A percentile compares a stretch with the other conserved stretches of the same genome.
Conservation (phyloP, 2,797 vertebrate species). For the Acomys russatus region DNA sequence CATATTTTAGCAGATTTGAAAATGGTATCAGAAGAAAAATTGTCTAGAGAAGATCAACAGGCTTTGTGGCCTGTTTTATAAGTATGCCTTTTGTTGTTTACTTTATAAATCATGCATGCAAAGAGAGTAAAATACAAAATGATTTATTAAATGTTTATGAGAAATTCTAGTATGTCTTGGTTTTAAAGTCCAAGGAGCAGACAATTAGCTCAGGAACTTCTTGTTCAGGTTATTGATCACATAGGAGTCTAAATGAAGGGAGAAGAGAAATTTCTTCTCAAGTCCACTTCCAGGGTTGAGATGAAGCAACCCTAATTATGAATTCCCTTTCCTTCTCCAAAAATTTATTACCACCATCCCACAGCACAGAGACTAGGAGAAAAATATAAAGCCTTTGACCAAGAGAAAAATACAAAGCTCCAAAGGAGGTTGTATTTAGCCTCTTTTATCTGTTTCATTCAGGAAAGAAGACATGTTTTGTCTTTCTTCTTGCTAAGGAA, state of each 20-base stretch:
- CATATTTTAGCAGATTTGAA: conserved; percentile 58
- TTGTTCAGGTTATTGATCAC: conserved; percentile 66
- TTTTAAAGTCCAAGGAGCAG: conserved; percentile 59
- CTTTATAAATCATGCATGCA: conserved; percentile 71
- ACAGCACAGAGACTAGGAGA: not conserved
- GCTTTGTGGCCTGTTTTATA: conserved; percentile 59
- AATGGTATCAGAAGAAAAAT: conserved; percentile 67
- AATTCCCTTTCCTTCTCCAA: conserved; percentile 69
- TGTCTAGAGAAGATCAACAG: conserved; percentile 52
- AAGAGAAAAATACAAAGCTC: conserved; percentile 49
- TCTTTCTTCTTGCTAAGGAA: conserved; percentile 57
- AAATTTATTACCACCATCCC: conserved; percentile 72
- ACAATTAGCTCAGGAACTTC: conserved; percentile 71
- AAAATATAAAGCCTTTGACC: not conserved
- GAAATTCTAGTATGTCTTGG: conserved; percentile 43
- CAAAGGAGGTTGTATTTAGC: conserved; percentile 41
- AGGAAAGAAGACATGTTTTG: conserved; percentile 60
- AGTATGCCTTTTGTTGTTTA: conserved; percentile 72
- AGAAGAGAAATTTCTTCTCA: conserved; percentile 38
- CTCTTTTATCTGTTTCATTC: conserved; percentile 58
- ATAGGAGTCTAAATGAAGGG: conserved; percentile 57
- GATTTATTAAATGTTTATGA: conserved; percentile 79
- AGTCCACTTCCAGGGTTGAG: not conserved
- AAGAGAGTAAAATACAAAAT: conserved; percentile 43
- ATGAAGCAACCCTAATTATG: conserved; percentile 74